Evolutionary conservation across 2,113 vertebrate species (phyloP).

Genomic region (Drymodes brunneopygia): DNA sequence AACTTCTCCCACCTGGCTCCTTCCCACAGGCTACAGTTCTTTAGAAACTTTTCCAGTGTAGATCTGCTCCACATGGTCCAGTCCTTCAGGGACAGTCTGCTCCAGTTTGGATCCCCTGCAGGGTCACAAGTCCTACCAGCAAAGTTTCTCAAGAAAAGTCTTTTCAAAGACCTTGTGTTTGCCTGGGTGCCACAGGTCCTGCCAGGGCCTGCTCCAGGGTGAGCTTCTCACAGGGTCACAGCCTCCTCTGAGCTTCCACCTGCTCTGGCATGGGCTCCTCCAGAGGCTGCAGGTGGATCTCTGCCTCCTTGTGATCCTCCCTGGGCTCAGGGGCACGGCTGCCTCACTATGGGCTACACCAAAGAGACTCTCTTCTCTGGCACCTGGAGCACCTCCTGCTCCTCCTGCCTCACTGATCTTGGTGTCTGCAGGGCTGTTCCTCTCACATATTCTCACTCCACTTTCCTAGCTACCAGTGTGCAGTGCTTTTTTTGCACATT

Average conservation of each 20-base stretch:
- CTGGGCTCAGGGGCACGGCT: no score
- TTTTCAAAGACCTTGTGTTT: background rate
- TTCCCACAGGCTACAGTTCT: background rate
- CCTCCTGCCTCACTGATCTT: background rate
- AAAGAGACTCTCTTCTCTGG: accelerated
- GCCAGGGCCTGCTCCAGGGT: background rate
- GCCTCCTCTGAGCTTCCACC: background rate
- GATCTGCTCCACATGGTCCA: background rate
- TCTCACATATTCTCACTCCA: background rate
- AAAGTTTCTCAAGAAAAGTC: background rate
- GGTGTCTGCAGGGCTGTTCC: background rate
- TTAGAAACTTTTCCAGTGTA: background rate
- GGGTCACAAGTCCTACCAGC: background rate
- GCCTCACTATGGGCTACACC: background rate
- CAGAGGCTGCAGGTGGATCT: background rate
- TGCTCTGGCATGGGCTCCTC: background rate
- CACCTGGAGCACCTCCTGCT: background rate
- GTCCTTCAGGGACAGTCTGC: background rate
- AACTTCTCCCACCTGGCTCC: background rate
- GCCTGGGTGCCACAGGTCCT: background rate
- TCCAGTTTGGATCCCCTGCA: background rate
- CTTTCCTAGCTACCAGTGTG: background rate
- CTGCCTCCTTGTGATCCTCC: background rate
- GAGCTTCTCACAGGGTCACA: background rate
- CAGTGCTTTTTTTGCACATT: background rate